These are phyloP conservation scores for Tragulus kanchil DNA, from an alignment of 2,113 vertebrate genomes.

Conservation along the genomic window DNA sequence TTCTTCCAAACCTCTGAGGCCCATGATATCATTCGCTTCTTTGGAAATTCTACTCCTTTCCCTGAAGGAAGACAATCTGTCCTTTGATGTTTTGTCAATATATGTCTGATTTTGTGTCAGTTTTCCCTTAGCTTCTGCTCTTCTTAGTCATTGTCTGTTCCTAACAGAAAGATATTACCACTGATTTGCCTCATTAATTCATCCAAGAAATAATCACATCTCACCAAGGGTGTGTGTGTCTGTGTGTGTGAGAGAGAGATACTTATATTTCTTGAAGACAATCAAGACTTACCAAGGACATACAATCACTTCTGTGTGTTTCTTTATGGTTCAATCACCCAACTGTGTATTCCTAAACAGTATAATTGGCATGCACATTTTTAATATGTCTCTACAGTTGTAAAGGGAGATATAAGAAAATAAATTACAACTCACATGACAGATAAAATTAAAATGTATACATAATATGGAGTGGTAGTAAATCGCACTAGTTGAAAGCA, in stretches of 20 bases:
- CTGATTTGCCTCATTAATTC: slow-evolving; percentile 3
- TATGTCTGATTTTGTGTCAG: neutral
- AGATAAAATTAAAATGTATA: neutral
- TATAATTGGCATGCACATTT: neutral
- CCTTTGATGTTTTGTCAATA: neutral
- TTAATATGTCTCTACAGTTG: neutral
- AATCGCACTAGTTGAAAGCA: neutral
- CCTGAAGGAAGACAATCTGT: neutral
- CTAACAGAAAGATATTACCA: neutral
- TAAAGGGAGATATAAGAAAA: neutral
- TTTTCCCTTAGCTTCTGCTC: slow-evolving; percentile 20
- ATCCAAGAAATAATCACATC: neutral
- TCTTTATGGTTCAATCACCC: neutral
- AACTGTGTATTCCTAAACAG: neutral
- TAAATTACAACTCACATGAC: slow-evolving; percentile 11
- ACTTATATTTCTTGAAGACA: slow-evolving; percentile 7
- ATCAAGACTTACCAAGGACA: neutral
- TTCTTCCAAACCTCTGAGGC: neutral
- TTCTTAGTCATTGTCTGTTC: neutral
- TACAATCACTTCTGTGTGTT: neutral
- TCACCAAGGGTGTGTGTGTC: neutral
- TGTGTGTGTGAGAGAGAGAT: neutral
- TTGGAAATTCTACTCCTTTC: neutral
- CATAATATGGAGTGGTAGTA: neutral
- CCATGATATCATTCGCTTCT: neutral